These are phyloP conservation scores for Thamnaconus septentrionalis DNA, from an alignment of 2,113 vertebrate species.

Conservation along the genomic window DNA sequence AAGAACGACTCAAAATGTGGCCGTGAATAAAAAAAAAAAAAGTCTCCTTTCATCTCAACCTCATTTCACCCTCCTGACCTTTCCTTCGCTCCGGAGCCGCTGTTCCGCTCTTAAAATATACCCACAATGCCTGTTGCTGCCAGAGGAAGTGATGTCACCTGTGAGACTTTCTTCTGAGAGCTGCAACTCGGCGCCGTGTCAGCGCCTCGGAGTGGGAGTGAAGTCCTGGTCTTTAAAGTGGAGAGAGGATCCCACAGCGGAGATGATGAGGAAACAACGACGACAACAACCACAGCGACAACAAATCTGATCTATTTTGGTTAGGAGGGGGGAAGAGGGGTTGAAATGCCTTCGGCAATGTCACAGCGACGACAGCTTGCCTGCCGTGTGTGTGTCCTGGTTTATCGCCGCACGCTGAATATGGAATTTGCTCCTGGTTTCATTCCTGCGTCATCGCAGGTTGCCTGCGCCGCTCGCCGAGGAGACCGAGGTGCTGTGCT, in stretches of 20 bases:
- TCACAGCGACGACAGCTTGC: conserved; percentile 55
- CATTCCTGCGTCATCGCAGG: conserved; percentile 38
- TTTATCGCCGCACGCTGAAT: conserved; percentile 44
- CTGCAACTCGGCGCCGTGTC: background rate
- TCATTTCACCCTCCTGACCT: conserved; percentile 23
- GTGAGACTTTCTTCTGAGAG: conserved; percentile 4
- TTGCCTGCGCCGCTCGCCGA: conserved; percentile 35
- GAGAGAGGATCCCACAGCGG: background rate
- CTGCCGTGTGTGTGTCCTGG: conserved; percentile 57
- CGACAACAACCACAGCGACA: conserved; percentile 1
- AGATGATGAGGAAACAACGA: no score
- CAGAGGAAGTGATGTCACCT: conserved; percentile 14
- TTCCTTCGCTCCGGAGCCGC: conserved; percentile 4
- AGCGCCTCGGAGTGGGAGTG: conserved; percentile 12
- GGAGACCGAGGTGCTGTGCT: conserved; percentile 29
- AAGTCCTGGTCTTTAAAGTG: conserved; percentile 26
- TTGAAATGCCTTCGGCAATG: conserved; percentile 65
- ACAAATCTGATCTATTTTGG: conserved; percentile 59
- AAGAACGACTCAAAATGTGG: background rate
- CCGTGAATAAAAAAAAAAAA: background rate
- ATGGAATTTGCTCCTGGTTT: conserved; percentile 36
- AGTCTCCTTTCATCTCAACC: background rate
- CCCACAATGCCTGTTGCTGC: conserved; percentile 6
- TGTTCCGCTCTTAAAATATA: conserved; percentile 1
- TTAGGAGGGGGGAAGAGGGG: conserved; percentile 16